Evolutionary conservation across 2,888 invertebrate genomes (phyloP), one percentile per base, ranked within the genome.

Genomic region (Andrena praecox): DNA sequence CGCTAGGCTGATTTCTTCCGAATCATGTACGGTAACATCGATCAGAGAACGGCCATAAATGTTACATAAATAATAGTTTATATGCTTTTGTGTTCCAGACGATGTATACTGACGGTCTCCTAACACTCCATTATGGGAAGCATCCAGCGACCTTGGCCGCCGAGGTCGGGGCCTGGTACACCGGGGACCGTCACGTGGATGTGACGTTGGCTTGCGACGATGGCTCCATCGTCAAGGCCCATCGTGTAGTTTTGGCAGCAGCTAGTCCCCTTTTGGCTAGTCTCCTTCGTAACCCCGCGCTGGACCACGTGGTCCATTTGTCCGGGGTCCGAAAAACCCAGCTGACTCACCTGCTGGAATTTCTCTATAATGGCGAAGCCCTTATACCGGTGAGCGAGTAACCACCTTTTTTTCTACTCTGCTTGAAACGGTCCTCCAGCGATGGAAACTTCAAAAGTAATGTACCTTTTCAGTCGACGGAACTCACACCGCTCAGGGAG

Each of bases 81-180:
- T 10, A 48, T 20, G 12, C 10, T 24, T 31, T 67, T 16, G 7
- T 68, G 27, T 52, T 89, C 0, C 92, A 94, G 94, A 93, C 95
- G 94, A 95, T 95, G 95, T 95, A 95, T 95, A 94, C 95, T 91
- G 94, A 94, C 92, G 94, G 94, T 89, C 96, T 97, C 95, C 96
- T 98, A 95, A 98, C 98, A 94, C 96, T 98, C 95, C 97, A 98
- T 95, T 98, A 98, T 95, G 97, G 97, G 95, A 98, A 98, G 96
- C 98, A 98, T 96, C 97, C 97, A 95, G 97, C 97, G 95, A 97
- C 97, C 95, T 97, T 98, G 95, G 96, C 97, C 94, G 97, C 97
- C 95, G 98, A 98, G 95, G 97, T 98, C 94, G 97, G 97, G 93
- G 97, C 97, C 93, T 98, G 98, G 95, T 97, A 97, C 95, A 96